phyloP scores from a whole-genome alignment of 2,797 vertebrate genomes.

The Iguana delicatissima region DNA sequence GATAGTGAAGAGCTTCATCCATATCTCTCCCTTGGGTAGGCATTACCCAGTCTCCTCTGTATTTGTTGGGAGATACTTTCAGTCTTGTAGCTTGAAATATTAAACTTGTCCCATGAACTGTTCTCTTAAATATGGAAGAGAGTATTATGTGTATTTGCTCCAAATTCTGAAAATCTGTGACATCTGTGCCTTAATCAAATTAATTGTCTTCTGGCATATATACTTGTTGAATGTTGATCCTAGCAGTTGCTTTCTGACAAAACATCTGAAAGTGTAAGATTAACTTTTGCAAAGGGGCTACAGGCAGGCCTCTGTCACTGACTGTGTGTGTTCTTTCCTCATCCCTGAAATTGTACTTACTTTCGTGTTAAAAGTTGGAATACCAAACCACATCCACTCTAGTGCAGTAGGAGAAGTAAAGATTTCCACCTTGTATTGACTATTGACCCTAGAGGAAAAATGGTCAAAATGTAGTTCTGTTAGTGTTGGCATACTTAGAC shows the following conservation, averaged over 20 bases:
- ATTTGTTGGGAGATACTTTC: not conserved
- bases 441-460: not conserved
- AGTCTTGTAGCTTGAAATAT: not conserved
- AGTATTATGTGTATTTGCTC: not conserved
- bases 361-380: not conserved
- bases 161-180: not conserved
- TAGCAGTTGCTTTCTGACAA: not conserved
- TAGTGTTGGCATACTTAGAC: no score
- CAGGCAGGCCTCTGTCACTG: not conserved
- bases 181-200: not conserved
- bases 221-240: not conserved
- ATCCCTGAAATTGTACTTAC: not conserved
- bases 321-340: not conserved
- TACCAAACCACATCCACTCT: not conserved
- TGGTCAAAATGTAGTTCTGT: not conserved
- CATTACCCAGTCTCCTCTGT: not conserved
- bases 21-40: not conserved
- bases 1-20: not conserved
- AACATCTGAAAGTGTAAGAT: not conserved
- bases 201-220: not conserved
- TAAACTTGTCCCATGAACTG: not conserved
- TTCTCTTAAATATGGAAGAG: not conserved
- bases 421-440: not conserved
- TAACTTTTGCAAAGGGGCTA: not conserved
- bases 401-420: not conserved